phyloP scores from a whole-genome alignment of 2,113 vertebrate species.

The Vidua chalybeata region DNA sequence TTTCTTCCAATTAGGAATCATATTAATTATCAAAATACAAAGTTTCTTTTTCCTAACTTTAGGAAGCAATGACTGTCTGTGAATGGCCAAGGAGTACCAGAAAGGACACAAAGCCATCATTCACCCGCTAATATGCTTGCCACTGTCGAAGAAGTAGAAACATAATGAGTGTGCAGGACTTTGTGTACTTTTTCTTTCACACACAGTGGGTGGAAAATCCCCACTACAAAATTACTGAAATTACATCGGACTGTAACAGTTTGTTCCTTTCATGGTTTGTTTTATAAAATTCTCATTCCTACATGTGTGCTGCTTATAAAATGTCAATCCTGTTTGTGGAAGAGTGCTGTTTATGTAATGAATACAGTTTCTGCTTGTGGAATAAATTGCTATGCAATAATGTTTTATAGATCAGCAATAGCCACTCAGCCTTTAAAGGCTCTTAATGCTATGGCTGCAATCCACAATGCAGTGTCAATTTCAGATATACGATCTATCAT shows the following conservation, averaged over 20 bases:
- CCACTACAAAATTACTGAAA: constrained; percentile 24
- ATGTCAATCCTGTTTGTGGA: neutral
- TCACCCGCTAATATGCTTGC: neutral
- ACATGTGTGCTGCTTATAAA: constrained; percentile 6
- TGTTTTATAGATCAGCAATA: constrained; percentile 50
- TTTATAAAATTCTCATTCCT: constrained; percentile 42
- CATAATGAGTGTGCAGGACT: neutral
- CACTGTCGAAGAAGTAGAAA: neutral
- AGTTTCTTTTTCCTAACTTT: neutral
- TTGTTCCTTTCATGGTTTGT: constrained; percentile 45
- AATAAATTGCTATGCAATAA: constrained; percentile 33
- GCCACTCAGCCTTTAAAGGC: constrained; percentile 27
- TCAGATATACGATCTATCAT: neutral
- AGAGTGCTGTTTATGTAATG: constrained; percentile 4
- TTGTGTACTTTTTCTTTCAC: constrained; percentile 31
- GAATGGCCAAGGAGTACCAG: neutral
- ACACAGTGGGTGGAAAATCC: constrained; percentile 55
- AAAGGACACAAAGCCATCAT: neutral
- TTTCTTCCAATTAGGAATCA: neutral
- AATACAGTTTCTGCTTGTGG: neutral
- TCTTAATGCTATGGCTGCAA: constrained; percentile 9
- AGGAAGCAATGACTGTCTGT: neutral
- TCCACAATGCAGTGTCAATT: constrained; percentile 3
- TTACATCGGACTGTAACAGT: constrained; percentile 33
- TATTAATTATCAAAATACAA: neutral